Evolutionary conservation across 2,888 invertebrate species (phyloP).

Genomic region (Julus scanicus): DNA sequence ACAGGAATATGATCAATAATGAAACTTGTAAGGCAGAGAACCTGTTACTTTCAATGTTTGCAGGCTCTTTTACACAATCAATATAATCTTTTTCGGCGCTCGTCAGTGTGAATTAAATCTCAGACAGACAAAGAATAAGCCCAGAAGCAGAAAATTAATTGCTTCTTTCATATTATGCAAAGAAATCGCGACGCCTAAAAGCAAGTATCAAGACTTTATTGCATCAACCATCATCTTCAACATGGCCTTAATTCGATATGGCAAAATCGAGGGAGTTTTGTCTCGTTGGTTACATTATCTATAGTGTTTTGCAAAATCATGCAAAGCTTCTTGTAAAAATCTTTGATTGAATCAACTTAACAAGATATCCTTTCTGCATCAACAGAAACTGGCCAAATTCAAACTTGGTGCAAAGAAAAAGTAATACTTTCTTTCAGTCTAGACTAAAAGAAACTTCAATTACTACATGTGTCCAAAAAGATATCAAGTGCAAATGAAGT

Average conservation of each 20-base stretch:
- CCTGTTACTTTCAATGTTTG: slow-evolving; percentile 3
- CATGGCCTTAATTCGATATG: background rate
- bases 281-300: background rate
- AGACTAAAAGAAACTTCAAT: too few species aligned
- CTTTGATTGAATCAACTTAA: background rate
- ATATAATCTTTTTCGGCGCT: slow-evolving; percentile 19
- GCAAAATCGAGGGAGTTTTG: background rate
- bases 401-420: too few species aligned
- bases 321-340: background rate
- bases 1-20: slow-evolving; percentile 11
- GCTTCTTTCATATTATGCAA: background rate
- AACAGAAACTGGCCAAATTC: too few species aligned
- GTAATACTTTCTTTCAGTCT: too few species aligned
- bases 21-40: slow-evolving; percentile 2
- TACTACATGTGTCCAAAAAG: too few species aligned
- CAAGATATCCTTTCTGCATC: background rate
- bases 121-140: slow-evolving; percentile 19
- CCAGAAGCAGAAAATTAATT: slow-evolving; percentile 10
- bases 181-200: background rate
- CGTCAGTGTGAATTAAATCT: slow-evolving; percentile 19
- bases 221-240: background rate
- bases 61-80: background rate
- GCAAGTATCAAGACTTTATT: background rate
- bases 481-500: too few species aligned
- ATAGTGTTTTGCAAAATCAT: background rate